Evolutionary conservation across 2,113 vertebrate species (phyloP).

Genomic region (Sakesphorus luctuosus): DNA sequence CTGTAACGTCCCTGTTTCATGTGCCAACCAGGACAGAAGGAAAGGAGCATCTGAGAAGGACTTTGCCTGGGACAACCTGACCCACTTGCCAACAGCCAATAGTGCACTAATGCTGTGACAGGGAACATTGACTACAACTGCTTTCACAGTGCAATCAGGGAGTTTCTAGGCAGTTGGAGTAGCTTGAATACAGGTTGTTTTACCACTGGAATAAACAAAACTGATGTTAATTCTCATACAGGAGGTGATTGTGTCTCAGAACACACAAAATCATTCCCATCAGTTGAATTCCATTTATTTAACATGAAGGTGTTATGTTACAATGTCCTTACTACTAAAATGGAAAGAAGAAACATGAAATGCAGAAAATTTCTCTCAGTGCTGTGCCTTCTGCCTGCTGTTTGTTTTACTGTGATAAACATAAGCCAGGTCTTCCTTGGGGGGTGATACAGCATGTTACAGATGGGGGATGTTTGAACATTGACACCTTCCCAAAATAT

Average conservation of each 20-base stretch:
- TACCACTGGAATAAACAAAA: background rate
- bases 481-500: background rate
- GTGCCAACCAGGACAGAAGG: background rate
- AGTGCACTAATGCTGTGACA: background rate
- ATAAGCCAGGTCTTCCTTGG: background rate
- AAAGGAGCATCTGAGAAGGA: background rate
- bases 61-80: background rate
- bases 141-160: background rate
- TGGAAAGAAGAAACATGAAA: background rate
- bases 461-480: background rate
- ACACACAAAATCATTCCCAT: background rate
- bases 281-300: background rate
- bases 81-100: background rate
- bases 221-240: background rate
- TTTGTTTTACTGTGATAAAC: background rate
- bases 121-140: background rate
- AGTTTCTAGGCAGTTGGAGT: background rate
- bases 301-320: background rate
- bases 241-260: background rate
- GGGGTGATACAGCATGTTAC: background rate
- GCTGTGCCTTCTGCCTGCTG: background rate
- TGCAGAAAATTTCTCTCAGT: background rate
- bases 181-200: background rate
- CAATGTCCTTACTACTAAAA: background rate
- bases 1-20: rapidly evolving